A percentile compares a stretch with the other conserved stretches of the same genome.
These are phyloP conservation scores for Phyllotreta striolata DNA, from an alignment of 2,888 invertebrate genomes.

Conservation along the genomic window DNA sequence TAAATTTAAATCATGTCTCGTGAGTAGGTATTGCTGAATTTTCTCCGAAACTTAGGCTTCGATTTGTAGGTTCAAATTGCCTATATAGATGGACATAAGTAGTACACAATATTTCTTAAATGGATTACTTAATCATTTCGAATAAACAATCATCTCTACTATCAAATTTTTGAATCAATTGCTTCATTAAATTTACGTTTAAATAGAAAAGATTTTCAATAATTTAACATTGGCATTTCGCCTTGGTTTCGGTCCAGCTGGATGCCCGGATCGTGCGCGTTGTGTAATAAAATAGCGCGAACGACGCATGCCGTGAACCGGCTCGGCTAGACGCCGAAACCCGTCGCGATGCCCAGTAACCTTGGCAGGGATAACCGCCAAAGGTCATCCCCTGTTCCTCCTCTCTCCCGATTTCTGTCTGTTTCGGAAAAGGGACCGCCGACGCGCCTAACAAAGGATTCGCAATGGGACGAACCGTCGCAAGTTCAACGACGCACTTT, in stretches of 20 bases:
- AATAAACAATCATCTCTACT: too few relatives aligned
- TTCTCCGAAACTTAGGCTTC: too few relatives aligned
- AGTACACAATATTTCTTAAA: too few relatives aligned
- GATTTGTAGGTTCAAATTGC: too few relatives aligned
- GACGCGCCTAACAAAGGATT: not conserved
- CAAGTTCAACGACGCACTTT: not conserved
- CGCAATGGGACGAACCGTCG: not conserved
- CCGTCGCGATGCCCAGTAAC: conserved; percentile 39
- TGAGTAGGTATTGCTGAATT: too few relatives aligned
- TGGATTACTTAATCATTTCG: too few relatives aligned
- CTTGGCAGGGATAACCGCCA: conserved; percentile 29
- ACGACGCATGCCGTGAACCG: conserved; percentile 33
- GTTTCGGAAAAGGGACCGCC: conserved; percentile 16
- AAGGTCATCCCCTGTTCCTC: conserved; percentile 10
- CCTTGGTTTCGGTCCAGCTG: not conserved
- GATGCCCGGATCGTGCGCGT: not conserved
- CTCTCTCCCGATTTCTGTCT: conserved; percentile 14
- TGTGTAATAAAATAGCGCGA: conserved; percentile 18
- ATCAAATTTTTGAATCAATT: too few relatives aligned
- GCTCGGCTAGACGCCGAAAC: conserved; percentile 33
- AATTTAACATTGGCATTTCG: too few relatives aligned
- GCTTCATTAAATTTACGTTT: too few relatives aligned
- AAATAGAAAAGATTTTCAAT: too few relatives aligned
- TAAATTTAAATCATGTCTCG: too few relatives aligned
- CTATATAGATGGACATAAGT: too few relatives aligned